Evolutionary conservation across 2,888 invertebrate species (phyloP), one percentile per base, ranked within the genome.

Genomic region (Acanthosepion esculentum): DNA sequence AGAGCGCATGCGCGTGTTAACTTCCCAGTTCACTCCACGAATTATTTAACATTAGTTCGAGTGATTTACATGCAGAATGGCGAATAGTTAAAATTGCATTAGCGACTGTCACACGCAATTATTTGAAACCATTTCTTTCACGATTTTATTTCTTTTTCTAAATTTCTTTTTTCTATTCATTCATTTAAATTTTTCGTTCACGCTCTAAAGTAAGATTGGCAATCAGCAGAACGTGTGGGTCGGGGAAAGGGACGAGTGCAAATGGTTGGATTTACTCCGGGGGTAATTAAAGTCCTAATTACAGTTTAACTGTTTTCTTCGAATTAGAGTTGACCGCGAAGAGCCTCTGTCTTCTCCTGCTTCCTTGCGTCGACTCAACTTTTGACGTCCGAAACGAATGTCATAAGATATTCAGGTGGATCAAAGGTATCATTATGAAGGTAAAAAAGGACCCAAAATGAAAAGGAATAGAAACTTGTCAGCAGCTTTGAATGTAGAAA

Each of bases 31-130:
- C 78, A 78, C n/a, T 78, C n/a, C 78, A 78, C 78, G 33, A 78
- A 78, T 78, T 78, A 78, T 78, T 78, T 78, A 78, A 78, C n/a
- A 78, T 33, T 78, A 78, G 78, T n/a, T 78, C n/a, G 78, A 78
- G 78, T 78, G 78, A 78, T 78, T 78, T 78, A 78, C 78, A 78
- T 78, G 78, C n/a, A n/a, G 15, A 78, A 78, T 78, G 78, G 78
- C 78, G 78, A 78, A 78, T 78, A 78, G 78, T 78, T 78, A 78
- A 78, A 78, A 78, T 78, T 78, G 78, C 78, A 78, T 78, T 78
- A 78, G 78, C 78, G 78, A 33, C 78, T 78, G 78, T 78, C 78
- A 78, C 78, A 78, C 78, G n/a, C n/a, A 78, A 78, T 78, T 78
- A 78, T 33, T 33, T n/a, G 78, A 78, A 78, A 78, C n/a, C 78